phyloP scores from a whole-genome alignment of 2,797 vertebrate species.

The Notolepis coatsorum region DNA sequence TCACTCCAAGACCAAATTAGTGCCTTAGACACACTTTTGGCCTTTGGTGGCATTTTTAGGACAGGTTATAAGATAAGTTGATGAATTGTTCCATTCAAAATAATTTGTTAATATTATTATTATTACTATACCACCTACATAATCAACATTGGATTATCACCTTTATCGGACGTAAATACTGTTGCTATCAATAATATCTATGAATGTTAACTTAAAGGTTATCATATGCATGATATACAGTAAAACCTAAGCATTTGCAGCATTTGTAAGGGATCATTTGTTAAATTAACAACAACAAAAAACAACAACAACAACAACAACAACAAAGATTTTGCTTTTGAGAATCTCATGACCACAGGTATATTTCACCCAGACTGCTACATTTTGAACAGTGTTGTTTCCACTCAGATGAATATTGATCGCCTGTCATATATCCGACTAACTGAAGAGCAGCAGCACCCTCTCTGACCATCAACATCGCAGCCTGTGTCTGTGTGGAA shows the following conservation, averaged over 20 bases:
- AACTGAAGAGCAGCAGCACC: no score
- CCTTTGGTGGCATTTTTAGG: conserved; percentile 50
- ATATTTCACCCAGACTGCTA: no score
- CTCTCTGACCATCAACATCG: no score
- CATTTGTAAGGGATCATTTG: conserved; percentile 15
- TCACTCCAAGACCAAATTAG: no score
- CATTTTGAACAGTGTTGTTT: no score
- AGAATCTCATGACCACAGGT: conserved; percentile 4
- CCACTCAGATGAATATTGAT: no score
- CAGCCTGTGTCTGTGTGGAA: no score
- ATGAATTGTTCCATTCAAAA: conserved; percentile 20
- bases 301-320: background rate
- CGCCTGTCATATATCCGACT: no score
- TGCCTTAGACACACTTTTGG: no score
- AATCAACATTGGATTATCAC: background rate
- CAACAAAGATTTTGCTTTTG: background rate
- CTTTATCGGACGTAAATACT: background rate
- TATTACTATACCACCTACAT: background rate
- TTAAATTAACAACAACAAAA: background rate
- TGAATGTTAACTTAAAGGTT: conserved; percentile 9
- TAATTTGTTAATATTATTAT: conserved; percentile 27
- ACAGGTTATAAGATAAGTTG: background rate
- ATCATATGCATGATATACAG: conserved; percentile 22
- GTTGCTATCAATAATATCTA: background rate
- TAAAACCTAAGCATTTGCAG: background rate